A percentile compares a stretch with the other conserved stretches of the same genome.
phyloP scores from a whole-genome alignment of 2,888 invertebrate genomes.

The Dromius quadrimaculatus region DNA sequence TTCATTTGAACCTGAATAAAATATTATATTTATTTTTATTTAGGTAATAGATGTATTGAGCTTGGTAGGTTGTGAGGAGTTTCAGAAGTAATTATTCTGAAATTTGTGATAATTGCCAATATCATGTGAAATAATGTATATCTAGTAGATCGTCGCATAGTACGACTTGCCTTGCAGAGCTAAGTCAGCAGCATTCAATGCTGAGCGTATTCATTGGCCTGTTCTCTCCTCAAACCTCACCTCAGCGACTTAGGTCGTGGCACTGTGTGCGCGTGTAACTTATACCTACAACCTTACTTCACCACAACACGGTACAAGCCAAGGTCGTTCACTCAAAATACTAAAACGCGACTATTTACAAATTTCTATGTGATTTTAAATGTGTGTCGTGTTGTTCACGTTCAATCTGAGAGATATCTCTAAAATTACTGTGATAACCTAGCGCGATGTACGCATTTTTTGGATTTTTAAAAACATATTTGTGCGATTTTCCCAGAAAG shows the following conservation, averaged over 20 bases:
- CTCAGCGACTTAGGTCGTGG: slow-evolving; percentile 11
- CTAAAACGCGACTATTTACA: slow-evolving; percentile 20
- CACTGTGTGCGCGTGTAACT: slow-evolving; percentile 1
- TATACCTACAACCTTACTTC: slow-evolving; percentile 27
- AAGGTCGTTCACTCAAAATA: slow-evolving; percentile 43
- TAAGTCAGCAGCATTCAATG: slow-evolving; percentile 7
- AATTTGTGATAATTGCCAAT: no score
- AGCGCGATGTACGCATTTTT: slow-evolving; percentile 9
- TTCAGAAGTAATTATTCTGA: no score
- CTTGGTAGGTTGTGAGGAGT: no score
- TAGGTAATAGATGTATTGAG: no score
- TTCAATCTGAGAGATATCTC: background rate
- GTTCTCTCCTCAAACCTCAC: slow-evolving; percentile 4
- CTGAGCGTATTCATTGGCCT: background rate
- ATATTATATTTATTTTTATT: no score
- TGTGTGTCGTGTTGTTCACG: slow-evolving; percentile 8
- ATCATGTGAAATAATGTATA: slow-evolving; percentile 17
- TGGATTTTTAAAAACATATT: slow-evolving; percentile 34
- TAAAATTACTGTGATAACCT: background rate
- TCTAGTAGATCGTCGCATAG: background rate
- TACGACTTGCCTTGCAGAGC: slow-evolving; percentile 1
- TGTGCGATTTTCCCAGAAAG: slow-evolving; percentile 21
- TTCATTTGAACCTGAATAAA: no score
- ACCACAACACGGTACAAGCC: slow-evolving; percentile 18
- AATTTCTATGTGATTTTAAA: slow-evolving; percentile 38